Percentiles rank a stretch among this genome's conserved stretches.
Evolutionary conservation across 1,140 invertebrate species (phyloP).

Genomic region (Drosophila pandora): DNA sequence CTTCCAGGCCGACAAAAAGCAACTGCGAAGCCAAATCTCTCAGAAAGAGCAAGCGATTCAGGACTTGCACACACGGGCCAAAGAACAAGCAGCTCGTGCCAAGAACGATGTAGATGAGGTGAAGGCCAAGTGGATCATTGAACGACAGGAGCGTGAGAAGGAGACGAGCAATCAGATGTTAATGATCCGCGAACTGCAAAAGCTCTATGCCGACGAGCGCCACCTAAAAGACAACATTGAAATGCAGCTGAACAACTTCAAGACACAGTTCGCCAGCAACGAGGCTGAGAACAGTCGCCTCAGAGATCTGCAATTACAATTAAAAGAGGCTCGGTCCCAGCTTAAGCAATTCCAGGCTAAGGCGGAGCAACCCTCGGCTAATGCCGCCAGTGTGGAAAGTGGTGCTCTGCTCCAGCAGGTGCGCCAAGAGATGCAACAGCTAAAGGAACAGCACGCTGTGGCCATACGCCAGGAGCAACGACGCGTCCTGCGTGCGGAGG

Average conservation of each 20-base stretch:
- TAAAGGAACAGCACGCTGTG: conserved; percentile 89
- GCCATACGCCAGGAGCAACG: conserved; percentile 85
- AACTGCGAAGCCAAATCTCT: conserved; percentile 88
- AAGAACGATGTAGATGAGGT: conserved; percentile 87
- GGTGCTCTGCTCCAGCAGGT: conserved; percentile 87
- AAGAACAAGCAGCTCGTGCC: conserved; percentile 85
- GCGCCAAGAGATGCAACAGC: conserved; percentile 88
- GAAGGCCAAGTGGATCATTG: conserved; percentile 89
- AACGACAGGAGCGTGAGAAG: conserved; percentile 91
- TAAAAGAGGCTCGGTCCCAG: conserved; percentile 87
- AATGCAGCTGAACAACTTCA: conserved; percentile 85
- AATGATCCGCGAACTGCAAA: conserved; percentile 88
- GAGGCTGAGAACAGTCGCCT: conserved; percentile 65
- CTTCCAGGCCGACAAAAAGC: conserved; percentile 91
- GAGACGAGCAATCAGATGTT: conserved; percentile 90
- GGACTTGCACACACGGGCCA: conserved; percentile 86
- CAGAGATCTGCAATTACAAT: conserved; percentile 86
- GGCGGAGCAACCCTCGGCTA: conserved; percentile 25
- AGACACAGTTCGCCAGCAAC: conserved; percentile 82
- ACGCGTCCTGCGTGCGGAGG: conserved; percentile 87
- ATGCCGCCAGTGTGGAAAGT: conserved; percentile 83
- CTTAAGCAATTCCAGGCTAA: conserved; percentile 86
- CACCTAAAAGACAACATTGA: conserved; percentile 87
- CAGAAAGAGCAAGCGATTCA: conserved; percentile 88
- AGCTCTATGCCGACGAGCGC: conserved; percentile 86